Conservation (phyloP, 2,888 invertebrate genomes). For the Acrocera orbiculus region DNA sequence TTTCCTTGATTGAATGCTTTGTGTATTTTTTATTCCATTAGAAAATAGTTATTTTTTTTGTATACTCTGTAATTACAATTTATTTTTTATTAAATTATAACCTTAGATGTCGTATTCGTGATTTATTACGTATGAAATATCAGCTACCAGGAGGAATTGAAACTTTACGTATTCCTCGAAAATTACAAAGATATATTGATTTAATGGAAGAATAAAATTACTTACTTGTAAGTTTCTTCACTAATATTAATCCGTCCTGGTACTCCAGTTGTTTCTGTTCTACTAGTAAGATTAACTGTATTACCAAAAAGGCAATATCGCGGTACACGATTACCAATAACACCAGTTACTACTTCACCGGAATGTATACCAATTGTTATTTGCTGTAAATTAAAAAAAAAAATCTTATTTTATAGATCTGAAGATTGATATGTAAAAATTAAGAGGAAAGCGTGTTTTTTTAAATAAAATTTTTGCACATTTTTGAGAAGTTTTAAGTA, state of each 20-base stretch:
- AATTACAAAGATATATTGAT: slow-evolving; percentile 53
- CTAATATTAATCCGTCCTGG: slow-evolving; percentile 82
- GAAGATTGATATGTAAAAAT: too few species aligned
- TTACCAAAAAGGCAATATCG: slow-evolving; percentile 86
- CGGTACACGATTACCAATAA: slow-evolving; percentile 87
- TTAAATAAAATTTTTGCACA: too few species aligned
- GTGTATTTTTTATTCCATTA: too few species aligned
- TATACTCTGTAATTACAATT: background rate
- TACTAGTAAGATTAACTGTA: slow-evolving; percentile 82
- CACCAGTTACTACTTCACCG: slow-evolving; percentile 87
- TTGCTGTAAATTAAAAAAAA: too few species aligned
- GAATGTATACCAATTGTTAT: slow-evolving; percentile 90
- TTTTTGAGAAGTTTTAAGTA: too few species aligned
- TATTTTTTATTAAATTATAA: slow-evolving; percentile 5
- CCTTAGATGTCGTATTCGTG: slow-evolving; percentile 46
- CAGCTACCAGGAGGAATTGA: slow-evolving; percentile 58
- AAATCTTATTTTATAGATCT: too few species aligned
- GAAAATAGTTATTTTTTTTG: background rate
- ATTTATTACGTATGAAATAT: slow-evolving; percentile 46
- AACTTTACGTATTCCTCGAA: slow-evolving; percentile 45
- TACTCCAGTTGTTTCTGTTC: slow-evolving; percentile 82
- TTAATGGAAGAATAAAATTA: slow-evolving; percentile 39
- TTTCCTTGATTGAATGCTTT: too few species aligned
- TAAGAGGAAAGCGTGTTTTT: too few species aligned
- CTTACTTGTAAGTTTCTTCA: slow-evolving; percentile 76